These are phyloP conservation scores for Leptodirus hochenwartii DNA, from an alignment of 2,888 invertebrate genomes.

Conservation along the genomic window DNA sequence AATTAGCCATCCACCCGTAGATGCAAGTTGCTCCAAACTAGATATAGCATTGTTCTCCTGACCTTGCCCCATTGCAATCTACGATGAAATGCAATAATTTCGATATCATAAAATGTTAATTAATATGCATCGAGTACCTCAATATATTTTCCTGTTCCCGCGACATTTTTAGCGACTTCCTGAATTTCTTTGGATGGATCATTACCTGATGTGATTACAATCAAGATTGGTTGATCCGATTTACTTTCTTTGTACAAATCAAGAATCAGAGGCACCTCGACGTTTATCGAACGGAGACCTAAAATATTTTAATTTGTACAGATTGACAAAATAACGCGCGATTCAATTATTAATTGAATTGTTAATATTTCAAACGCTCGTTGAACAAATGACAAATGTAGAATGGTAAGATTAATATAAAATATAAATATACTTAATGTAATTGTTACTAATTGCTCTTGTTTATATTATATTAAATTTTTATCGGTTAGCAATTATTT, in stretches of 20 bases:
- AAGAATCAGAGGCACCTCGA: slow-evolving; percentile 21
- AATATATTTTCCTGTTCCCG: slow-evolving; percentile 31
- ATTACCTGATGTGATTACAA: slow-evolving; percentile 74
- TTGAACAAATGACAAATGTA: too few species aligned
- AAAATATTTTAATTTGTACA: too few species aligned
- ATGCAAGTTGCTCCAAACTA: slow-evolving; percentile 36
- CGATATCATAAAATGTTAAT: slow-evolving; percentile 12
- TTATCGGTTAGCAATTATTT: too few species aligned
- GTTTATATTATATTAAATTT: too few species aligned
- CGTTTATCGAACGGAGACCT: slow-evolving; percentile 19
- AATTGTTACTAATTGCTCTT: too few species aligned
- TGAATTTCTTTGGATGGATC: slow-evolving; percentile 76
- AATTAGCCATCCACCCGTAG: slow-evolving; percentile 56
- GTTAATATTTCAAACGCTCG: too few species aligned
- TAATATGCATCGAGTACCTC: slow-evolving; percentile 29
- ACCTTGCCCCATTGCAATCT: slow-evolving; percentile 69
- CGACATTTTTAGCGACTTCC: slow-evolving; percentile 36
- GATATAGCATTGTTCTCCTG: slow-evolving; percentile 46
- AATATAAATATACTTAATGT: too few species aligned
- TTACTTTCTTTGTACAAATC: slow-evolving; percentile 37
- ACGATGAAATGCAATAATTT: slow-evolving; percentile 10
- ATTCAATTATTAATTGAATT: too few species aligned
- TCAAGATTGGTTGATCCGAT: slow-evolving; percentile 52
- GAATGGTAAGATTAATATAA: too few species aligned
- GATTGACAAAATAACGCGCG: too few species aligned